Evolutionary conservation across 2,888 invertebrate genomes (phyloP).

Genomic region (Selenia dentaria): DNA sequence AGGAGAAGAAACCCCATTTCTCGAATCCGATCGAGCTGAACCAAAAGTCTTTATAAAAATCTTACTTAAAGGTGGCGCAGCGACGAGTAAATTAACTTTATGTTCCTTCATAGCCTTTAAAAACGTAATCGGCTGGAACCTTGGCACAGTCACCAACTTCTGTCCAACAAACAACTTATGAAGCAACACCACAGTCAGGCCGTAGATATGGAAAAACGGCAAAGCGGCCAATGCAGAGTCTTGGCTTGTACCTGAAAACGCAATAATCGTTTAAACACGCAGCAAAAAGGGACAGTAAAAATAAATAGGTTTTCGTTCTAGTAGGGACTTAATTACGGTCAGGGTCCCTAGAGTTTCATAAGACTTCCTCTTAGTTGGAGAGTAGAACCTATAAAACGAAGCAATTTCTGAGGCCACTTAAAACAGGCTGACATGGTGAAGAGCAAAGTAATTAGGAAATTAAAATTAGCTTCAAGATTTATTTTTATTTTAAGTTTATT

Average conservation of each 20-base stretch:
- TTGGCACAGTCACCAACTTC: conserved; percentile 87
- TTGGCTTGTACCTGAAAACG: conserved; percentile 70
- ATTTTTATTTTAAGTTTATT: no score
- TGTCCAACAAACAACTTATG: conserved; percentile 84
- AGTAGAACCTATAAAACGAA: conserved; percentile 19
- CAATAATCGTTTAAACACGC: conserved; percentile 9
- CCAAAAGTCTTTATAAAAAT: no score
- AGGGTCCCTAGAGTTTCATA: conserved; percentile 30
- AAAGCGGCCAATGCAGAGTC: conserved; percentile 86
- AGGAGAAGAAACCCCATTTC: no score
- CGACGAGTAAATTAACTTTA: conserved; percentile 84
- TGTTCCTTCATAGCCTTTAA: conserved; percentile 85
- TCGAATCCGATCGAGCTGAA: no score
- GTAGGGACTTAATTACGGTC: conserved; percentile 34
- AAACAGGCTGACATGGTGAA: conserved; percentile 1
- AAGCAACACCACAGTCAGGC: conserved; percentile 83
- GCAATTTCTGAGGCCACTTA: conserved; percentile 14
- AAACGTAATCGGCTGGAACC: conserved; percentile 89
- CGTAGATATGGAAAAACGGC: conserved; percentile 93
- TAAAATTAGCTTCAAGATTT: no score
- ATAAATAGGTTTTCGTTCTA: conserved; percentile 29
- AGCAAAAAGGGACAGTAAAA: conserved; percentile 29
- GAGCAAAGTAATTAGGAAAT: neutral
- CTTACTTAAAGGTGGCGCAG: conserved; percentile 91
- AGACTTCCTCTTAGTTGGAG: conserved; percentile 25